Percentiles rank a stretch among this genome's conserved stretches.
phyloP scores from a whole-genome alignment of 2,888 invertebrate genomes.

The Drosophila acutilabella region DNA sequence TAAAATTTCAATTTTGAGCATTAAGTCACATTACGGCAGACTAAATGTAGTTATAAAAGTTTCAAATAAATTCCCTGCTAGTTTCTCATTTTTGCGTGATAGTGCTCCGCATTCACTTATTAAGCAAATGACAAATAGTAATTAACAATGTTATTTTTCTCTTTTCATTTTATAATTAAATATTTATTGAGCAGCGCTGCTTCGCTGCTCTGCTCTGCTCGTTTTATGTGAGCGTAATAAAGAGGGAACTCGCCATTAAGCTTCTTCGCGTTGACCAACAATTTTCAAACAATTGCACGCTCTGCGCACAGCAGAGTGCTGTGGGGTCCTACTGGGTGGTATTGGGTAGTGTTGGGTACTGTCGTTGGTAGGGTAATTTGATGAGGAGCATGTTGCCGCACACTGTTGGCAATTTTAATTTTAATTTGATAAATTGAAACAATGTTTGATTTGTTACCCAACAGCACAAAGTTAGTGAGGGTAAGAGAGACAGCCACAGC shows the following conservation, averaged over 20 bases:
- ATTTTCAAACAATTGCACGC: constrained; percentile 42
- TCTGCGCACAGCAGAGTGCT: background rate
- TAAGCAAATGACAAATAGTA: constrained; percentile 65
- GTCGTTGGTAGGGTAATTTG: constrained; percentile 13
- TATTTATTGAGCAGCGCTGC: constrained; percentile 69
- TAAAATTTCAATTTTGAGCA: constrained; percentile 77
- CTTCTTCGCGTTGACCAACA: constrained; percentile 55
- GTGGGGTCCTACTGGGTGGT: background rate
- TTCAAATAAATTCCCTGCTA: constrained; percentile 45
- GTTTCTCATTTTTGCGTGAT: constrained; percentile 4
- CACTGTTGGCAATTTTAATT: constrained; percentile 61
- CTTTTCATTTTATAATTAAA: constrained; percentile 67
- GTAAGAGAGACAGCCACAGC: background rate
- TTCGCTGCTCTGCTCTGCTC: background rate
- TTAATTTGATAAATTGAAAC: constrained; percentile 72
- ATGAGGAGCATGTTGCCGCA: constrained; percentile 28
- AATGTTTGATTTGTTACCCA: constrained; percentile 41
- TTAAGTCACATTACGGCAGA: constrained; percentile 67
- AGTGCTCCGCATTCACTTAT: constrained; percentile 27
- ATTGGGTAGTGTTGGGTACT: background rate
- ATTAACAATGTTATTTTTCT: constrained; percentile 45
- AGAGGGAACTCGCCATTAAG: constrained; percentile 52
- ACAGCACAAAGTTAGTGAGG: constrained; percentile 6
- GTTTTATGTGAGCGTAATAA: constrained; percentile 40
- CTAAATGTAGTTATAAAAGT: constrained; percentile 78